A percentile compares a stretch with the other conserved stretches of the same genome.
These are phyloP conservation scores for Holotrichia oblita DNA, from an alignment of 1,140 invertebrate species.

Conservation along the genomic window DNA sequence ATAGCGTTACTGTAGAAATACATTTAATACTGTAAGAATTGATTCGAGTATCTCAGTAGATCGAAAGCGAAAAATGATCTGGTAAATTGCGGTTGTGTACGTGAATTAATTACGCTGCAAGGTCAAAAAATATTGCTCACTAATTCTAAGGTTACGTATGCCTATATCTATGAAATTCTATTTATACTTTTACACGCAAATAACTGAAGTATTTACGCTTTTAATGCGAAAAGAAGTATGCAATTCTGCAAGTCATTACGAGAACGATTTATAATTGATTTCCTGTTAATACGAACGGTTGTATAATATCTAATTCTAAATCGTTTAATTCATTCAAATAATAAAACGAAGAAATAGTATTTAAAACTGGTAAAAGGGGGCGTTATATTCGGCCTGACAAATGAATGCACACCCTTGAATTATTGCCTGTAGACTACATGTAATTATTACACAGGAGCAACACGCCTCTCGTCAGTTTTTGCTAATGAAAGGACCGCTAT, in stretches of 20 bases:
- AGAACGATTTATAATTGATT: too few relatives aligned
- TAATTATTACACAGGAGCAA: background rate
- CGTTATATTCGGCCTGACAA: background rate
- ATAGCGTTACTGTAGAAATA: too few relatives aligned
- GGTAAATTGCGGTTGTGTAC: background rate
- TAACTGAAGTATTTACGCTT: background rate
- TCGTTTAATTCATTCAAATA: too few relatives aligned
- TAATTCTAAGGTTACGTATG: constrained; percentile 1
- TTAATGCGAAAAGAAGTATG: background rate
- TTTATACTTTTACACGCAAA: background rate
- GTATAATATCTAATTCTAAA: too few relatives aligned
- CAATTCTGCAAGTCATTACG: background rate
- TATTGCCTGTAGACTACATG: background rate
- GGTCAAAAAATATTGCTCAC: too few relatives aligned
- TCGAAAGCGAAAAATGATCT: background rate
- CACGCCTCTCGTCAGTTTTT: background rate
- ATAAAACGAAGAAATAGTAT: too few relatives aligned
- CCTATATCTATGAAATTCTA: background rate
- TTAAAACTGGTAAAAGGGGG: too few relatives aligned
- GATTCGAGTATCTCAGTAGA: too few relatives aligned
- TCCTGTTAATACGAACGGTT: too few relatives aligned
- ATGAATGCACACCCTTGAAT: background rate
- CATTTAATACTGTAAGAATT: too few relatives aligned
- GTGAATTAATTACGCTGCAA: constrained; percentile 1
- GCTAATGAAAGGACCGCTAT: background rate